A percentile compares a stretch with the other conserved stretches of the same genome.
These are phyloP conservation scores for Venustaconcha ellipsiformis DNA, from an alignment of 1,140 invertebrate genomes.

Conservation along the genomic window DNA sequence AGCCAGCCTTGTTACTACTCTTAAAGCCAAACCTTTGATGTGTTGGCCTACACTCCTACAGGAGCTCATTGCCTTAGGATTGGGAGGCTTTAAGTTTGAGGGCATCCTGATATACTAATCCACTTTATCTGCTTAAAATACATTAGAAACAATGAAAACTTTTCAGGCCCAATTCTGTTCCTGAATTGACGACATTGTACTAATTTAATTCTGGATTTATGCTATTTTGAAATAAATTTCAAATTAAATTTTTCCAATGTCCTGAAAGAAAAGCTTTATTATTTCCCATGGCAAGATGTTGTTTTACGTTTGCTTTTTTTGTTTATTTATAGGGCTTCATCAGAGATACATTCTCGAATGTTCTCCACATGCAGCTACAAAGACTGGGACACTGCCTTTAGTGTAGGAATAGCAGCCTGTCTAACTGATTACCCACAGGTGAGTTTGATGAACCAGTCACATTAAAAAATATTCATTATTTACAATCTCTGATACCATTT, in stretches of 20 bases:
- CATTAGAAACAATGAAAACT: too few relatives aligned
- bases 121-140: too few relatives aligned
- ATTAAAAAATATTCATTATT: too few relatives aligned
- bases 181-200: not conserved
- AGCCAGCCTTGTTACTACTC: too few relatives aligned
- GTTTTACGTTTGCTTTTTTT: not conserved
- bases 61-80: too few relatives aligned
- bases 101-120: too few relatives aligned
- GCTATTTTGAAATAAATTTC: not conserved
- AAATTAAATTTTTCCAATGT: not conserved
- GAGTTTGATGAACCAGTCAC: not conserved
- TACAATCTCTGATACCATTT: too few relatives aligned
- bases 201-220: slow-evolving; percentile 1
- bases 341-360: slow-evolving; percentile 51
- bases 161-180: too few relatives aligned
- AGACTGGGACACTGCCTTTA: slow-evolving; percentile 25
- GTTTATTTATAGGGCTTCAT: slow-evolving; percentile 34
- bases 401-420: slow-evolving; percentile 55
- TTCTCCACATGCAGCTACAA: slow-evolving; percentile 59
- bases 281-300: not conserved
- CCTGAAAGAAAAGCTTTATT: not conserved
- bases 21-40: too few relatives aligned
- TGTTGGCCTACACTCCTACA: too few relatives aligned
- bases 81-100: too few relatives aligned
- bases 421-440: slow-evolving; percentile 30